Conservation (phyloP, 2,797 vertebrate genomes). For the Gymnopithys bicolor region DNA sequence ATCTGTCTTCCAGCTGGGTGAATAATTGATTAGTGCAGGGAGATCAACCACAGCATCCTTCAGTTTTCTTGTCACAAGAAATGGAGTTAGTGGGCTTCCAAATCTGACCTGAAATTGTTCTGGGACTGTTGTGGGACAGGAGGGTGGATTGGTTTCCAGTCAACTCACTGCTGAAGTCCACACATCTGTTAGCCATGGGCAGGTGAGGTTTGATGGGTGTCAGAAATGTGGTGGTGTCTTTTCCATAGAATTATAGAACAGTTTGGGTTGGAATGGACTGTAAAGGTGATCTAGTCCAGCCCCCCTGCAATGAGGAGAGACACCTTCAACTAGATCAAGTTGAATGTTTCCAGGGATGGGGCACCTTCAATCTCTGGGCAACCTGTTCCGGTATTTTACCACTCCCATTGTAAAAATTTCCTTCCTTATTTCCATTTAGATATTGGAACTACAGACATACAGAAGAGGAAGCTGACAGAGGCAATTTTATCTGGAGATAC, state of each 20-base stretch:
- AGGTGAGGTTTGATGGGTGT: neutral
- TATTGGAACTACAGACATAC: slow-evolving; percentile 85
- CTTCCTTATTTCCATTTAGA: slow-evolving; percentile 74
- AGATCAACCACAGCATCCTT: neutral
- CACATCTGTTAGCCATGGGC: neutral
- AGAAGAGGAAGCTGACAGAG: slow-evolving; percentile 92
- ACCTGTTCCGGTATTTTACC: neutral
- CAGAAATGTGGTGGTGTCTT: neutral
- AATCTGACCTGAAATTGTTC: neutral
- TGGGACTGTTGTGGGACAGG: rapidly evolving
- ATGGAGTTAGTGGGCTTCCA: neutral
- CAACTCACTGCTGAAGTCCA: neutral
- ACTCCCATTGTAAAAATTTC: neutral
- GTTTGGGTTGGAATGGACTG: neutral
- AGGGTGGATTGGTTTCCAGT: neutral
- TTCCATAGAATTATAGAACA: neutral
- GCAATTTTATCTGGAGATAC: slow-evolving; percentile 91
- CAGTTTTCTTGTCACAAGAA: neutral
- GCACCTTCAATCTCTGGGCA: neutral
- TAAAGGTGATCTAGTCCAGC: neutral
- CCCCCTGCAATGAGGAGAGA: neutral
- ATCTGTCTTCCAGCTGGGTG: neutral
- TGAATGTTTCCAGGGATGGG: neutral
- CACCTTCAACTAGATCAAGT: neutral
- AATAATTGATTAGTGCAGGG: neutral